phyloP scores from a whole-genome alignment of 2,888 invertebrate genomes.

The Hermaeophaga mercurialis region DNA sequence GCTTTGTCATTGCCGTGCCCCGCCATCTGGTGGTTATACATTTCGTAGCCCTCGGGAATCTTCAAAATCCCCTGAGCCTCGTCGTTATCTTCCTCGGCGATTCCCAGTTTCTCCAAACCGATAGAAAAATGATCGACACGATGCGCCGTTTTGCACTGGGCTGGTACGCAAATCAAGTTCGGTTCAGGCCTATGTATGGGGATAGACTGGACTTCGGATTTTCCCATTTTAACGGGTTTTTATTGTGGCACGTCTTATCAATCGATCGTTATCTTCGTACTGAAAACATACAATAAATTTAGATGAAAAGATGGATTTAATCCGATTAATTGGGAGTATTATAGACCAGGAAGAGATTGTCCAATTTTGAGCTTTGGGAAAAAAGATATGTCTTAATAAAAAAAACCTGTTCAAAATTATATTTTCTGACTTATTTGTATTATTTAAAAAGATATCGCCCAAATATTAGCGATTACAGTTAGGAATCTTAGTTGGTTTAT shows the following conservation, averaged over 20 bases:
- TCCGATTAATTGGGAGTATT: not conserved
- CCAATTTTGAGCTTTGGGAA: too few relatives aligned
- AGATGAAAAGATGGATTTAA: not conserved
- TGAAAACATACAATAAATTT: conserved; percentile 4
- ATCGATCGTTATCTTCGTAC: conserved; percentile 16
- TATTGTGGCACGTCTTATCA: conserved; percentile 15
- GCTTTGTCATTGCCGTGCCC: conserved; percentile 66
- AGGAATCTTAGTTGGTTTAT: too few relatives aligned
- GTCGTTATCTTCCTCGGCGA: conserved; percentile 1
- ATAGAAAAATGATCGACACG: conserved; percentile 23
- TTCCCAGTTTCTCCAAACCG: conserved; percentile 27
- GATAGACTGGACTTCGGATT: conserved; percentile 47
- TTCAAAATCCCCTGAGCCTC: conserved; percentile 5
- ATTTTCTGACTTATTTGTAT: too few relatives aligned
- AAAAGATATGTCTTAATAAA: too few relatives aligned
- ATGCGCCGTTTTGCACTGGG: conserved; percentile 34
- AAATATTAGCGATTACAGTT: too few relatives aligned
- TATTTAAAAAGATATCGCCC: too few relatives aligned
- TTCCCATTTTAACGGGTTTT: conserved; percentile 40
- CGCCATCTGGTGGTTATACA: conserved; percentile 68
- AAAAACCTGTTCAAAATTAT: too few relatives aligned
- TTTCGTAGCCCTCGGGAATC: conserved; percentile 23
- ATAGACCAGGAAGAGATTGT: not conserved
- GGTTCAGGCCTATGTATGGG: conserved; percentile 43
- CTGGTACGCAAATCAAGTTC: conserved; percentile 36